Percentiles rank a stretch among this genome's conserved stretches.
Evolutionary conservation across 2,797 vertebrate species (phyloP).

Genomic region (Scarus forsteni): DNA sequence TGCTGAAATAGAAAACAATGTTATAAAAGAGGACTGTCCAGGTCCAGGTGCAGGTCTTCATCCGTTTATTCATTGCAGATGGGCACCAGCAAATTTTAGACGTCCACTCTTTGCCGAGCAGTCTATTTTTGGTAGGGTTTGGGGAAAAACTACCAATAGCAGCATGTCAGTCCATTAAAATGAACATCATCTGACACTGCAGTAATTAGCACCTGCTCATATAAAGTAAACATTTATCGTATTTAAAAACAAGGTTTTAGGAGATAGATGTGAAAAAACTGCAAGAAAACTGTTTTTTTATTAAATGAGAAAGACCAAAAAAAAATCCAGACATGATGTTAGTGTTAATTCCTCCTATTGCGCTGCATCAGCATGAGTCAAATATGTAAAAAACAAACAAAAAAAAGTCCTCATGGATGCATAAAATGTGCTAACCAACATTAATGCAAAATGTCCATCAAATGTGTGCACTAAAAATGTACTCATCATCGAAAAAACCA

Average conservation of each 20-base stretch:
- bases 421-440: not conserved
- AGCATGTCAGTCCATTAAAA: not conserved
- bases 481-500: not conserved
- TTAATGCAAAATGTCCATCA: not conserved
- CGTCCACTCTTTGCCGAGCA: too few species aligned
- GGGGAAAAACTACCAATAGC: not conserved
- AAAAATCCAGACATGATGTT: too few species aligned
- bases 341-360: too few species aligned
- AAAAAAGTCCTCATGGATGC: too few species aligned
- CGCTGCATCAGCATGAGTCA: too few species aligned
- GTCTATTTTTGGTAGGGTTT: too few species aligned
- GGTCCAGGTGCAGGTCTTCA: not conserved
- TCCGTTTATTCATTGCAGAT: too few species aligned
- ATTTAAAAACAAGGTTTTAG: not conserved
- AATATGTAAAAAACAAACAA: too few species aligned
- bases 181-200: not conserved
- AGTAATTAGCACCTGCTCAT: not conserved
- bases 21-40: not conserved
- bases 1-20: not conserved
- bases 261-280: not conserved
- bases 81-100: too few species aligned
- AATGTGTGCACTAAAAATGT: not conserved
- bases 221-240: not conserved
- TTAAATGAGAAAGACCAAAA: not conserved
- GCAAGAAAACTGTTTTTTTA: not conserved